Evolutionary conservation across 2,113 vertebrate genomes (phyloP).

Genomic region (Trematomus loennbergii): DNA sequence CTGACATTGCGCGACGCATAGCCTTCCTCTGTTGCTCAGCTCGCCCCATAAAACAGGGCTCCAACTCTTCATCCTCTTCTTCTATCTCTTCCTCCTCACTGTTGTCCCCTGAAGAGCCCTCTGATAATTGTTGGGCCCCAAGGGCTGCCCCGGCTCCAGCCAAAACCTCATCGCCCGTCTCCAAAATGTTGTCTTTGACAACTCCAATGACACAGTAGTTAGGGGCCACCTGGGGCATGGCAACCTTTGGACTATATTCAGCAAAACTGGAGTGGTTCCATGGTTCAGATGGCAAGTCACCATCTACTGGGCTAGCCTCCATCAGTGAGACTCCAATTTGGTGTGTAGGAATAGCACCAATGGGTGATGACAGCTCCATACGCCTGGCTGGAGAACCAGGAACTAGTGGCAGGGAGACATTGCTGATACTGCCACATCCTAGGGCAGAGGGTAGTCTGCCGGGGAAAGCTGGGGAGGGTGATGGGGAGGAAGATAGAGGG

Average conservation of each 20-base stretch:
- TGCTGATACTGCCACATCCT: slow-evolving; percentile 75
- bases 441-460: slow-evolving; percentile 66
- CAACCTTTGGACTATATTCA: slow-evolving; percentile 57
- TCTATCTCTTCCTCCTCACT: slow-evolving; percentile 74
- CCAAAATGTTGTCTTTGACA: slow-evolving; percentile 65
- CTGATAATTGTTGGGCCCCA: slow-evolving; percentile 31
- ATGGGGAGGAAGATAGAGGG: slow-evolving; percentile 79
- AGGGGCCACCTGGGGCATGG: slow-evolving; percentile 78
- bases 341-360: slow-evolving; percentile 42
- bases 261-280: slow-evolving; percentile 85
- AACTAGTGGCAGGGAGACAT: slow-evolving; percentile 73
- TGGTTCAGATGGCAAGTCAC: slow-evolving; percentile 53
- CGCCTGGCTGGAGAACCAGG: slow-evolving; percentile 73
- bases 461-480: slow-evolving; percentile 75
- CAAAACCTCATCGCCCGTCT: slow-evolving; percentile 27
- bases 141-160: slow-evolving; percentile 17
- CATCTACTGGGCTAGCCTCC: slow-evolving; percentile 34
- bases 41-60: slow-evolving; percentile 80
- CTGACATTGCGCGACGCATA: slow-evolving; percentile 94
- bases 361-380: slow-evolving; percentile 51
- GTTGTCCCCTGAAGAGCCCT: slow-evolving; percentile 72
- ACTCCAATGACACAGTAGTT: slow-evolving; percentile 79
- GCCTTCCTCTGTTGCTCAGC: slow-evolving; percentile 90
- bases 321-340: slow-evolving; percentile 63
- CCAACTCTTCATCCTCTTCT: slow-evolving; percentile 71